phyloP scores from a whole-genome alignment of 2,888 invertebrate species.

The Sinohyriopsis cumingii region DNA sequence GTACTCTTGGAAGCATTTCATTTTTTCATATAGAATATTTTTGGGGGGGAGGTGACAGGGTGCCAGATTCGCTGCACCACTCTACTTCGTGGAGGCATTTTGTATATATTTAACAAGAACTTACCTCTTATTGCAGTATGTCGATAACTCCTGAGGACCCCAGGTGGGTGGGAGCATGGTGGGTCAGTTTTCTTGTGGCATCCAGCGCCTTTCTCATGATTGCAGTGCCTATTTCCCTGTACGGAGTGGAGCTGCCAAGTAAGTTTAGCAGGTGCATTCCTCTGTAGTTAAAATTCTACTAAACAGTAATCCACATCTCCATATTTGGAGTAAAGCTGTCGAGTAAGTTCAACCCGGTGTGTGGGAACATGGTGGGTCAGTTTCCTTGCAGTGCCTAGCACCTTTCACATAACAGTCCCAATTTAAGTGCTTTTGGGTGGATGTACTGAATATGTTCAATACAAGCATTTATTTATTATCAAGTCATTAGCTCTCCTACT shows the following conservation, averaged over 20 bases:
- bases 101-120: neutral
- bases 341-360: neutral
- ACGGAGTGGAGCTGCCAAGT: constrained; percentile 80
- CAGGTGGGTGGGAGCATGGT: constrained; percentile 85
- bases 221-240: constrained; percentile 79
- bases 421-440: too few species aligned
- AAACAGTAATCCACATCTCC: neutral
- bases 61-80: too few species aligned
- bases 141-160: constrained; percentile 80
- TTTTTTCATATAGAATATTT: neutral
- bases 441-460: too few species aligned
- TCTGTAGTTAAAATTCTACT: neutral
- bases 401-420: too few species aligned
- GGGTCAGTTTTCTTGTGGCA: constrained; percentile 83
- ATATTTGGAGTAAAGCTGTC: neutral
- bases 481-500: too few species aligned
- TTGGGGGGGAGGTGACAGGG: too few species aligned
- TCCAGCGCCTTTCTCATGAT: constrained; percentile 78
- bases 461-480: too few species aligned
- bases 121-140: constrained; percentile 25
- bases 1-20: too few species aligned
- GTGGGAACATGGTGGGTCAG: too few species aligned
- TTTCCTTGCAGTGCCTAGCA: too few species aligned
- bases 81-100: too few species aligned
- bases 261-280: constrained; percentile 21